Conservation (phyloP, 2,113 vertebrate species). For the Edolisoma coerulescens region DNA sequence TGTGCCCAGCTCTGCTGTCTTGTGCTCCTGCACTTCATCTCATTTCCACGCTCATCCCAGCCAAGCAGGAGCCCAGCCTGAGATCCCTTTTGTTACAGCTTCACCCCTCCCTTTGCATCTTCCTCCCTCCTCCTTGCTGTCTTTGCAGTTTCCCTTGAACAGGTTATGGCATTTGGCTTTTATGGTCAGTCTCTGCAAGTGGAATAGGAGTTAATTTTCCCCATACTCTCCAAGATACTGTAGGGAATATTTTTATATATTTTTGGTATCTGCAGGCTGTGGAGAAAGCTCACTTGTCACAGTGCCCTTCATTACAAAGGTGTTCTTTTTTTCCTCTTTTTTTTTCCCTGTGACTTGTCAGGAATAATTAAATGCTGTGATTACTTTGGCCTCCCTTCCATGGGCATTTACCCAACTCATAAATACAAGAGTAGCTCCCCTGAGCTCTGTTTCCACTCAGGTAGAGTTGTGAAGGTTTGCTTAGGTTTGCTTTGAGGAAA, state of each 20-base stretch:
- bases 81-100: not conserved
- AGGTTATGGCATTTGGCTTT: not conserved
- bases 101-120: not conserved
- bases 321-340: not conserved
- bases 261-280: not conserved
- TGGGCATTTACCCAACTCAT: not conserved
- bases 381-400: not conserved
- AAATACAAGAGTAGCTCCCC: not conserved
- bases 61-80: not conserved
- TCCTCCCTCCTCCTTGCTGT: not conserved
- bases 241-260: not conserved
- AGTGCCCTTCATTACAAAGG: not conserved
- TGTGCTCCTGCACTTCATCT: not conserved
- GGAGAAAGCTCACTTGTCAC: not conserved
- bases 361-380: not conserved
- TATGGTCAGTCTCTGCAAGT: not conserved
- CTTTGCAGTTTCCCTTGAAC: not conserved
- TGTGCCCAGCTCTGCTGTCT: not conserved
- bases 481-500: not conserved
- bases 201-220: not conserved
- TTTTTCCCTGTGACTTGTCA: not conserved
- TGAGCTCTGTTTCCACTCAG: not conserved
- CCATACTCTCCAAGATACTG: not conserved
- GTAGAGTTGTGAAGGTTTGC: not conserved
- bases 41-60: not conserved